These are phyloP conservation scores for Belonocnema kinseyi DNA, from an alignment of 1,140 invertebrate genomes.

Conservation along the genomic window DNA sequence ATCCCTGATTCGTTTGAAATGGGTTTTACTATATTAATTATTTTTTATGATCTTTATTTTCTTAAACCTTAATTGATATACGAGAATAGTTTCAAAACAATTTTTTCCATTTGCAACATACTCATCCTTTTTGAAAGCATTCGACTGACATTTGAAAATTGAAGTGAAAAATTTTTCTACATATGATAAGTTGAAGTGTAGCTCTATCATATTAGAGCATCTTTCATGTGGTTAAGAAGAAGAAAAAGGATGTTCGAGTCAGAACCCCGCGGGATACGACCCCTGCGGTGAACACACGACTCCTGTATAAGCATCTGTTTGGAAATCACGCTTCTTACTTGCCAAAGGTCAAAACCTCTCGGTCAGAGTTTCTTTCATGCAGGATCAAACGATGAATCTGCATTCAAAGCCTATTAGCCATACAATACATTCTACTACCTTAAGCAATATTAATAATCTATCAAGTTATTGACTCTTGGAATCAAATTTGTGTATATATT, in stretches of 20 bases:
- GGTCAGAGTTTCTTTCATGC: slow-evolving; percentile 45
- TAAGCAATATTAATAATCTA: background rate
- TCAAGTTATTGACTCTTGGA: too few relatives aligned
- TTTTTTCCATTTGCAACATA: too few relatives aligned
- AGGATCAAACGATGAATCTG: slow-evolving; percentile 51
- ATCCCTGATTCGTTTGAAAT: too few relatives aligned
- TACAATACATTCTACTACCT: background rate
- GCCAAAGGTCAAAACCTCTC: slow-evolving; percentile 54
- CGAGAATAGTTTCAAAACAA: too few relatives aligned
- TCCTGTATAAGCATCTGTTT: slow-evolving; percentile 69
- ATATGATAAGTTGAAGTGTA: background rate
- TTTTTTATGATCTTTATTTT: too few relatives aligned
- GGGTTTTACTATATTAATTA: too few relatives aligned
- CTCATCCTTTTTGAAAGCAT: too few relatives aligned
- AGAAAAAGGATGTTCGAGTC: slow-evolving; percentile 59
- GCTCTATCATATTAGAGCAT: slow-evolving; percentile 13
- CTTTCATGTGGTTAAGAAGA: slow-evolving; percentile 19
- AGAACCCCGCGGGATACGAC: slow-evolving; percentile 67
- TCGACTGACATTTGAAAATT: too few relatives aligned
- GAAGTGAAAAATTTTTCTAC: too few relatives aligned
- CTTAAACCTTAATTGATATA: too few relatives aligned
- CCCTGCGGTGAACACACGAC: slow-evolving; percentile 68
- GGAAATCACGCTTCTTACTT: slow-evolving; percentile 53
- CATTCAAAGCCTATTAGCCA: slow-evolving; percentile 18
- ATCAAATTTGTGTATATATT: too few relatives aligned